Evolutionary conservation across 2,797 vertebrate species (phyloP), one percentile per base, ranked within the genome.

Genomic region (Columba guinea): DNA sequence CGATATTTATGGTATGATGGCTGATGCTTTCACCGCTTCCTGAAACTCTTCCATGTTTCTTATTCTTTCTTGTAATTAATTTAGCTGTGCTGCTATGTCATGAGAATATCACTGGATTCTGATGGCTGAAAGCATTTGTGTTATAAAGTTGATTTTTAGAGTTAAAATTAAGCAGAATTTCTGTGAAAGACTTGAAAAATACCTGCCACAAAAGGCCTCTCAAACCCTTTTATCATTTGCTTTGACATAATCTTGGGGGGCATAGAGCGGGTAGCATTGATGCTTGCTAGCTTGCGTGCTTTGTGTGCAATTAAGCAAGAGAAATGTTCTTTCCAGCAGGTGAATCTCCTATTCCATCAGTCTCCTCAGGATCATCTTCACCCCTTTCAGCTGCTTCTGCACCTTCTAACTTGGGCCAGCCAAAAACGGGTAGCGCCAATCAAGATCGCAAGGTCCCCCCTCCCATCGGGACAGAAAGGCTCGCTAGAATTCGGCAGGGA

Each of bases 381-480:
- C 98, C 99, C 91, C 98, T 99, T 91, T 99, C 99, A 98, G 98
- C 99, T 71, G 98, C 98, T 86, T 98, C 98, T 34, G 98, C 98
- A 91, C 98, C 98, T 84, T 98, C 99, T 56, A 97, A 97, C 65
- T 93, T 99, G 97, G 98, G 98, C 95, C 99, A 99, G 97, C 98
- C 98, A 65, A 99, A 99, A 97, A 97, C 97, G 82, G 98, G 98
- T 94, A 98, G 69, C 52, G 82, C 97, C 93, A 98, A 62, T 87
- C 99, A 98, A 91, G 99, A 99, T 91, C 98, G 99, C 30, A 99
- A 99, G 97, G 99, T 99, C 52, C 99, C 99, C 30, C 99, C 98
- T 11, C 99, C 99, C 39, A 99, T 99, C 17, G 99, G 99, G 95
- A 99, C 99, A 0, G 99, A 99, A 97, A 97, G 99, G 59, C 98